phyloP scores from a whole-genome alignment of 2,888 invertebrate genomes.

The Barypeithes pellucidus region DNA sequence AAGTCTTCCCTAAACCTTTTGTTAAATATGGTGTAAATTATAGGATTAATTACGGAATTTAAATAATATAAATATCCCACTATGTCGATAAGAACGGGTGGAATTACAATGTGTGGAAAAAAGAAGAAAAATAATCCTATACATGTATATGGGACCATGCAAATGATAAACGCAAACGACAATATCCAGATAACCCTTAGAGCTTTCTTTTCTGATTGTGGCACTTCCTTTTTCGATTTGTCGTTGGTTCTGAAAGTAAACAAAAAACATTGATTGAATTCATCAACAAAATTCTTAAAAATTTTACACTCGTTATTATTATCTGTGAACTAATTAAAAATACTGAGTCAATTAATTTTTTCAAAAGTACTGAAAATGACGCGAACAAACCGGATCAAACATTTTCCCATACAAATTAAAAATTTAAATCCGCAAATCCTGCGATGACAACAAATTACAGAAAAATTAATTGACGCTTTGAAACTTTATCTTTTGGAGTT shows the following conservation, averaged over 20 bases:
- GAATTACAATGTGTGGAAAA: not conserved
- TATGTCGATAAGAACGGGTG: not conserved
- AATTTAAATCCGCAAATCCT: too few relatives aligned
- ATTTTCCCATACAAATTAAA: too few relatives aligned
- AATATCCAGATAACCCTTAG: constrained; percentile 29
- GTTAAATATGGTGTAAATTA: constrained; percentile 34
- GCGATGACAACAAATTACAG: too few relatives aligned
- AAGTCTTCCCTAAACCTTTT: constrained; percentile 25
- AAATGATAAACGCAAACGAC: constrained; percentile 21
- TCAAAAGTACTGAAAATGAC: too few relatives aligned
- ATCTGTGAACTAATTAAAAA: too few relatives aligned
- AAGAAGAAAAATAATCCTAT: not conserved
- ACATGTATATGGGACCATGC: constrained; percentile 14
- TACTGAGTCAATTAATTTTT: too few relatives aligned
- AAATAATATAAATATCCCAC: constrained; percentile 15
- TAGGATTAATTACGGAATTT: constrained; percentile 20
- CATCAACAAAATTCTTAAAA: too few relatives aligned
- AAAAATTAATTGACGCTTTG: too few relatives aligned
- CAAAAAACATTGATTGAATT: too few relatives aligned
- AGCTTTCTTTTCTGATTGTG: constrained; percentile 11
- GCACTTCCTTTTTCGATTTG: not conserved
- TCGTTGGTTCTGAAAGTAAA: constrained; percentile 8
- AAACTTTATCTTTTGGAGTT: too few relatives aligned
- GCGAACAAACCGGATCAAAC: too few relatives aligned
- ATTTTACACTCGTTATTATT: too few relatives aligned